Percentiles rank a stretch among this genome's conserved stretches.
These are phyloP conservation scores for Leptinotarsa peninsularis DNA, from an alignment of 2,888 invertebrate species.

Conservation along the genomic window DNA sequence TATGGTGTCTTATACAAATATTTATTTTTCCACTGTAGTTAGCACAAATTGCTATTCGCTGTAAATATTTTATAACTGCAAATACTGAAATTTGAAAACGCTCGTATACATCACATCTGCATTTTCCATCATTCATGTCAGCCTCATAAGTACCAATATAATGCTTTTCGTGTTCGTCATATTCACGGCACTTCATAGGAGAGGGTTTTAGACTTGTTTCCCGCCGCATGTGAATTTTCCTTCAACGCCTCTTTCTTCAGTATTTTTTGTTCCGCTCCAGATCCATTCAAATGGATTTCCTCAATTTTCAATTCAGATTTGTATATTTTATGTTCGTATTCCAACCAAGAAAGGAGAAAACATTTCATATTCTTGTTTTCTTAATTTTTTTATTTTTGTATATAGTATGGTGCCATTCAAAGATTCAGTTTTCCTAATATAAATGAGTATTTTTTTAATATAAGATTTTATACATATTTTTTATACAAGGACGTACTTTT, in stretches of 20 bases:
- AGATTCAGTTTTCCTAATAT: slow-evolving; percentile 25
- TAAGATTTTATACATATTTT: slow-evolving; percentile 41
- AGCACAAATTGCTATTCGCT: no score
- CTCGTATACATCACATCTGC: background rate
- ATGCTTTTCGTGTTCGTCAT: background rate
- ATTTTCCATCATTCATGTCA: background rate
- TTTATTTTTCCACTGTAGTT: slow-evolving; percentile 45
- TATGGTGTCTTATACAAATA: slow-evolving; percentile 50
- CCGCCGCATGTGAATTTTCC: background rate
- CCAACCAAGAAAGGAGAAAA: background rate
- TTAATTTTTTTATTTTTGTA: slow-evolving; percentile 31
- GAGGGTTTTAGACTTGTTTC: slow-evolving; percentile 51
- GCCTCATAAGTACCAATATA: background rate
- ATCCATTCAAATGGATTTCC: slow-evolving; percentile 18
- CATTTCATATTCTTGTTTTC: slow-evolving; percentile 11
- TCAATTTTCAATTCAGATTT: slow-evolving; percentile 32
- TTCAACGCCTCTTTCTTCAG: background rate
- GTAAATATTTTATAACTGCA: background rate
- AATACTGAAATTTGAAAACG: slow-evolving; percentile 2
- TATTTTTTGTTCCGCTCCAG: no score
- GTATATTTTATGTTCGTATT: background rate
- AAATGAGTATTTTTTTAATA: slow-evolving; percentile 9
- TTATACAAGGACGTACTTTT: slow-evolving; percentile 34
- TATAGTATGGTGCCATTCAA: slow-evolving; percentile 43
- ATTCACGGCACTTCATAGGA: slow-evolving; percentile 42